phyloP scores from a whole-genome alignment of 2,113 vertebrate genomes.

The Diadophis punctatus region DNA sequence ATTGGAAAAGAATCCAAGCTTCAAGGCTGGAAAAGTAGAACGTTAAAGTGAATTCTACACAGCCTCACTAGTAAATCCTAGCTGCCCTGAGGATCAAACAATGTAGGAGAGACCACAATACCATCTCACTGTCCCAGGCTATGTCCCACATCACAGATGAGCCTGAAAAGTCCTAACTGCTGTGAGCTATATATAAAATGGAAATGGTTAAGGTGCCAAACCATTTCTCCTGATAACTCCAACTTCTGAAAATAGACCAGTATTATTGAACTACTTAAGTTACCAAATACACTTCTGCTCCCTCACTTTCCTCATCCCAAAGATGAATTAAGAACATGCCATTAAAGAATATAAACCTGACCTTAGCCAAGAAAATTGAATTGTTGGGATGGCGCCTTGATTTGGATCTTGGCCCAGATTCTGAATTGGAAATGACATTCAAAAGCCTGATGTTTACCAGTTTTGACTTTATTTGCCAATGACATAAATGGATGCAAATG shows the following conservation, averaged over 20 bases:
- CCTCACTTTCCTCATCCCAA: neutral
- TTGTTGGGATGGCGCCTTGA: neutral
- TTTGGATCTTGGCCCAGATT: neutral
- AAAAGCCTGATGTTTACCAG: neutral
- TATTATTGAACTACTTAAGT: neutral
- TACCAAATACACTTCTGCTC: neutral
- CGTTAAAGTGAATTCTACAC: conserved; percentile 29
- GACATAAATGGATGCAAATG: neutral
- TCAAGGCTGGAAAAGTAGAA: conserved; percentile 11
- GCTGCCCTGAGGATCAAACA: conserved; percentile 23
- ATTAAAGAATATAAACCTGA: neutral
- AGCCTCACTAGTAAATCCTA: conserved; percentile 25
- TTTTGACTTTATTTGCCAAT: neutral
- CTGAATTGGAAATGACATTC: neutral
- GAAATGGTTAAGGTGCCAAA: neutral
- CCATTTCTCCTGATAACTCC: neutral
- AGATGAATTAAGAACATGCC: neutral
- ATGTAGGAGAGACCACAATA: neutral
- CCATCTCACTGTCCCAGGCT: neutral
- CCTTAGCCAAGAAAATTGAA: neutral
- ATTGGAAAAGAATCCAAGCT: conserved; percentile 47
- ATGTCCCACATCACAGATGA: neutral
- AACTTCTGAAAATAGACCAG: neutral
- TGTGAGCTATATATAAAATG: neutral
- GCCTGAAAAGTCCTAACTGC: neutral